Evolutionary conservation across 2,797 vertebrate genomes (phyloP), one percentile per base, ranked within the genome.

Genomic region (Todus mexicanus): DNA sequence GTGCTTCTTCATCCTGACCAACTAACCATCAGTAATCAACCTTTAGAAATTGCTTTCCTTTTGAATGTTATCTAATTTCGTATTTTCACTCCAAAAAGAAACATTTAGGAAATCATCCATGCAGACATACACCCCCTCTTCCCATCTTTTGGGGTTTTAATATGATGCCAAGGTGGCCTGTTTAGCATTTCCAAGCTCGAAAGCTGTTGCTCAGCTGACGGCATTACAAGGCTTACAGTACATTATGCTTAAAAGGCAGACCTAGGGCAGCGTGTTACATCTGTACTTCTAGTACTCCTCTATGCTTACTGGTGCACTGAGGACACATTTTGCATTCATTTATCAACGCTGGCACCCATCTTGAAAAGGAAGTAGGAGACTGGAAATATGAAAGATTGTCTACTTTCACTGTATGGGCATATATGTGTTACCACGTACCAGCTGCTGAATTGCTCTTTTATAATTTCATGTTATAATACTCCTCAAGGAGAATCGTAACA

Each of bases 251-350:
- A 68, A 84, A 71, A 61, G 45, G 73, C 57, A 87, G 43, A 87
- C 53, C 45, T 82, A 35, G 12, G 7, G 13, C 9, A 77, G 17
- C 0, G 0, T 23, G 29, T 81, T 81, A 38, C 2, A 3, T 61
- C 27, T 68, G 63, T 70, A 9, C 27, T 79, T 68, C 33, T 47
- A 37, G 33, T 76, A 42, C 23, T 78, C 84, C 40, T 68, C 27
- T 71, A 1, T 54, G 54, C 59, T 72, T 59, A 54, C 56, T 60
- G 40, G 19, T 69, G 35, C 18, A n/a, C 42, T 40, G 26, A 37
- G 38, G 76, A 75, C 54, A 80, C 20, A 42, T 50, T 83, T 74
- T 70, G 15, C 43, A 90, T 92, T 84, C 90, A 71, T 90, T 89
- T 72, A 61, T 84, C 86, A 84, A 64, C 57, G 53, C 63, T 72